Evolutionary conservation across 1,140 invertebrate genomes (phyloP), one percentile per base, ranked within the genome.

Genomic region (Akabosia matsudoensis): DNA sequence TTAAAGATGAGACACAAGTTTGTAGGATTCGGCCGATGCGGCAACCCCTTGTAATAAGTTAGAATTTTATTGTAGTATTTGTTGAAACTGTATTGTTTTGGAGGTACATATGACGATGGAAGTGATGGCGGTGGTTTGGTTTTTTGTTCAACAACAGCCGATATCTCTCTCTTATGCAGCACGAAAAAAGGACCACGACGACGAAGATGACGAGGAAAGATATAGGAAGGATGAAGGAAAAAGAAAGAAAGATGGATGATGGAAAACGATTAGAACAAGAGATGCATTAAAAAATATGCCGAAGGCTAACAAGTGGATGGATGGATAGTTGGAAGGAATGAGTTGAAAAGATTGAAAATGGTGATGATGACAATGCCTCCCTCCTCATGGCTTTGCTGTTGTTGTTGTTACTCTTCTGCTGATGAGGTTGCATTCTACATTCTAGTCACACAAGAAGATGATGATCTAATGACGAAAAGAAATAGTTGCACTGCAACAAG

Each of bases 341-440:
- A 67, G 61, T 67, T 67, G 61, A 67, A 67, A 67, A 67, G 61
- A 67, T 67, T 30, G 61, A 31, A n/a, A 67, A 67, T 67, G 61
- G 61, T 67, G 61, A 67, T 67, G 61, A 67, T 67, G 61, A 67
- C 61, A 67, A 67, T 31, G 28, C 61, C 37, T 45, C 37, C 18
- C 37, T 45, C 37, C 18, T 7, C 7, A 7, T 45, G 7, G 7
- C 13, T 7, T 14, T 61, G 54, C 7, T 61, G 54, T 61, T 61
- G 54, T 24, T 61, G n/a, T n/a, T n/a, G n/a, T n/a, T n/a, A n/a
- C n/a, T n/a, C n/a, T n/a, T 61, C 22, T 22, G 24, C 61, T 67
- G 61, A 67, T 67, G 61, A 67, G 61, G 61, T 67, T 28, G 61
- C 61, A 67, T 67, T 67, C 61, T 67, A 22, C 24, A 67, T 67